phyloP scores from a whole-genome alignment of 2,113 vertebrate species.

The Salvelinus sp. region DNA sequence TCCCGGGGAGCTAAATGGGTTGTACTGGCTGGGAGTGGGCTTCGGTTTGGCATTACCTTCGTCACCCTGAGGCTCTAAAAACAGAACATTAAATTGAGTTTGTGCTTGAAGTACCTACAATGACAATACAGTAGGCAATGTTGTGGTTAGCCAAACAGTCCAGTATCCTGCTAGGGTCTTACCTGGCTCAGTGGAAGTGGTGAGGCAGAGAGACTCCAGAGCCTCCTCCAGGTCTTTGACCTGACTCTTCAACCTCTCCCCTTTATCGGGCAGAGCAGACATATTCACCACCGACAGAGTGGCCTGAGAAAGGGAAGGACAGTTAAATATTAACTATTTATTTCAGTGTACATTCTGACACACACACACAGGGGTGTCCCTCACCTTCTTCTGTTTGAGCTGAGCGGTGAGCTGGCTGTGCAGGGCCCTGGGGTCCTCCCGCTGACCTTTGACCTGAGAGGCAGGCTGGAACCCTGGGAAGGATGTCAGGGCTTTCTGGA shows the following conservation, averaged over 20 bases:
- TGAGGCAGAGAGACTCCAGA: conserved; percentile 62
- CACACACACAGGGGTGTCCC: neutral
- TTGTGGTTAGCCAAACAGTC: too few species aligned
- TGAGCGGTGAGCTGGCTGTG: conserved; percentile 73
- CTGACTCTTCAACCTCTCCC: conserved; percentile 51
- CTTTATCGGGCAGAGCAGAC: conserved; percentile 66
- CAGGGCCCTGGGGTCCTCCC: conserved; percentile 54
- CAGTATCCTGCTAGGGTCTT: neutral
- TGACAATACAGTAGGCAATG: neutral
- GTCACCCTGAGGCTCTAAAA: conserved; percentile 45
- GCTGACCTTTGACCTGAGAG: conserved; percentile 16
- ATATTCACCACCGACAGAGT: conserved; percentile 44
- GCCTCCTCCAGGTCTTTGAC: conserved; percentile 56
- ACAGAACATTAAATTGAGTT: neutral
- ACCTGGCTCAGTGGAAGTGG: conserved; percentile 51
- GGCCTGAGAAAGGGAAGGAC: too few species aligned
- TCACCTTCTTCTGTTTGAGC: conserved; percentile 89
- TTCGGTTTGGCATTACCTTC: neutral
- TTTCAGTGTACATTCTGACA: too few species aligned
- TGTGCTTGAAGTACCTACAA: neutral
- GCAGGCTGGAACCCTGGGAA: conserved; percentile 63
- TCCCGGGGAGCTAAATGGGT: conserved; percentile 51
- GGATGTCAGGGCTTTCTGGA: conserved; percentile 66
- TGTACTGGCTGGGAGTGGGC: conserved; percentile 24
- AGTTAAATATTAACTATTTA: too few species aligned